Conservation (phyloP, 2,113 vertebrate species). For the Myanophis thanlyinensis region DNA sequence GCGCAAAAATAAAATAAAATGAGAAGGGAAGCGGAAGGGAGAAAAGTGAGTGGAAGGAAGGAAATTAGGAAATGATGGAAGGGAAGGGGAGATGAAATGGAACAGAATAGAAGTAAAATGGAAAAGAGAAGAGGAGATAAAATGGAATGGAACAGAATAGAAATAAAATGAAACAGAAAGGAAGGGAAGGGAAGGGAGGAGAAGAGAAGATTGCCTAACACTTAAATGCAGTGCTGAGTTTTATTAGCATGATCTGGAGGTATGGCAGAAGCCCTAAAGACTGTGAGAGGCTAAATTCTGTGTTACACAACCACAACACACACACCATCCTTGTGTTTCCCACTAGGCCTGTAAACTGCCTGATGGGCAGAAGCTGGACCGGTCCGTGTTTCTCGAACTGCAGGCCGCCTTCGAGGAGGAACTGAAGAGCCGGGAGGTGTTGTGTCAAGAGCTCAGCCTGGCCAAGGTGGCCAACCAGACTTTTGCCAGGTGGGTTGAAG, state of each 20-base stretch:
- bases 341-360: not conserved
- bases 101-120: too few relatives aligned
- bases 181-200: too few relatives aligned
- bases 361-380: not conserved
- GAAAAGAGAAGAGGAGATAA: too few relatives aligned
- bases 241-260: not conserved
- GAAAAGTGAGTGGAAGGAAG: accelerated
- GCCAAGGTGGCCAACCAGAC: conserved; percentile 56
- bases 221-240: not conserved
- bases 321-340: not conserved
- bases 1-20: not conserved
- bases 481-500: conserved; percentile 56
- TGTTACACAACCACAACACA: not conserved
- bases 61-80: too few relatives aligned
- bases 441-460: conserved; percentile 57
- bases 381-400: conserved; percentile 48
- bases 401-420: conserved; percentile 58
- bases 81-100: too few relatives aligned
- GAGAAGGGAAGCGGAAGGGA: too few relatives aligned
- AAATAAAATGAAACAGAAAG: too few relatives aligned
- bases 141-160: too few relatives aligned
- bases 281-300: accelerated
- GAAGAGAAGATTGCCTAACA: not conserved
- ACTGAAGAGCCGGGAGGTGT: conserved; percentile 49
- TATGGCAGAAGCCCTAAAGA: accelerated